These are phyloP conservation scores for Bombylius discolor DNA, from an alignment of 2,888 invertebrate genomes.

Conservation along the genomic window DNA sequence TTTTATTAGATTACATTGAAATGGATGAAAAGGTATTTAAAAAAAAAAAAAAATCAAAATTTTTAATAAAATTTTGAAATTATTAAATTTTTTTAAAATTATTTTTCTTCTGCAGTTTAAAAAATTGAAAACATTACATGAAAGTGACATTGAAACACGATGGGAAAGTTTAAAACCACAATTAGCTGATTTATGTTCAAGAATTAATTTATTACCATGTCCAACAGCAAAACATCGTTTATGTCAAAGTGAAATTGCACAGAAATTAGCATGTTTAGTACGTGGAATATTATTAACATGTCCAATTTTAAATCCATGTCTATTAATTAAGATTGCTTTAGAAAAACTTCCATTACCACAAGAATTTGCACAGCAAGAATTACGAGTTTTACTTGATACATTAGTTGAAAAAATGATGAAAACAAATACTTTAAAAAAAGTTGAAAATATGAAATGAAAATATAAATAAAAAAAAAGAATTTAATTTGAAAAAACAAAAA, in stretches of 20 bases:
- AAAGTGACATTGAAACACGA: constrained; percentile 31
- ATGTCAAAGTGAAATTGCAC: constrained; percentile 37
- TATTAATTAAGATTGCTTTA: constrained; percentile 29
- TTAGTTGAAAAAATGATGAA: constrained; percentile 3
- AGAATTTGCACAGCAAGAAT: constrained; percentile 33
- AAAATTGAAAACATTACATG: constrained; percentile 27
- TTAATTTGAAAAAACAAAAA: no score
- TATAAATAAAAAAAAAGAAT: no score
- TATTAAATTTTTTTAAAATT: neutral
- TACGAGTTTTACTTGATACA: constrained; percentile 14
- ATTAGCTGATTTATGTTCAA: constrained; percentile 34
- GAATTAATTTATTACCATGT: constrained; percentile 34
- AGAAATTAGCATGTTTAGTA: constrained; percentile 31
- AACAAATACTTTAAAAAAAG: neutral
- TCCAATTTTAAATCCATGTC: constrained; percentile 29
- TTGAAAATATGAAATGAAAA: no score
- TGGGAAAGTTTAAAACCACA: constrained; percentile 35
- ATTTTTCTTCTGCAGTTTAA: constrained; percentile 23
- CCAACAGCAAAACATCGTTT: constrained; percentile 36
- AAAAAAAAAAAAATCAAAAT: neutral
- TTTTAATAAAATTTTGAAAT: neutral
- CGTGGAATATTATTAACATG: constrained; percentile 32
- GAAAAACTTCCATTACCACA: constrained; percentile 36
- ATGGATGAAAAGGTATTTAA: constrained; percentile 45
- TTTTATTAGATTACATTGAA: constrained; percentile 57